Evolutionary conservation across 2,113 vertebrate genomes (phyloP).

Genomic region (Catagonus wagneri): DNA sequence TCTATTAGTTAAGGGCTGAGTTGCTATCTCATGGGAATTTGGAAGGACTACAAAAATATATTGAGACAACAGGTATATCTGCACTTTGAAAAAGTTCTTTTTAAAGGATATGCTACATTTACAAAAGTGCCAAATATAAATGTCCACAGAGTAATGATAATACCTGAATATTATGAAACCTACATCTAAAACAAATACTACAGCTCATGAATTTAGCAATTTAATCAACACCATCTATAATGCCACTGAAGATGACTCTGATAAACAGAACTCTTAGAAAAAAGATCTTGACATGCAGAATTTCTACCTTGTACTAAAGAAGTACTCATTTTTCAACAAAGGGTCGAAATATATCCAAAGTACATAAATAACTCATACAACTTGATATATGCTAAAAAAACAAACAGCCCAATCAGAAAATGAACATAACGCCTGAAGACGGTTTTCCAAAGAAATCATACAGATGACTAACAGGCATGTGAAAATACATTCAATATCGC

Average conservation of each 20-base stretch:
- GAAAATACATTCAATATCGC: no score
- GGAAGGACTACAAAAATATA: constrained; percentile 47
- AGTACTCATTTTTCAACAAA: constrained; percentile 13
- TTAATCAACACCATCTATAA: not conserved
- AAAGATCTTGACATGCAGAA: not conserved
- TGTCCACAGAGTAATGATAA: not conserved
- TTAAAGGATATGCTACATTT: not conserved
- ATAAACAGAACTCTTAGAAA: constrained; percentile 29
- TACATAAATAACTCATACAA: no score
- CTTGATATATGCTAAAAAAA: no score
- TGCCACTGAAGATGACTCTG: not conserved
- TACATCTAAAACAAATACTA: not conserved
- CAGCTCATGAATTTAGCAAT: not conserved
- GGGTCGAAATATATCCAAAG: no score
- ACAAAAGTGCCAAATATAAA: constrained; percentile 20
- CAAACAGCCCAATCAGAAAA: no score
- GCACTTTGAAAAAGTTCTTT: constrained; percentile 16
- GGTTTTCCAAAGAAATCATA: no score
- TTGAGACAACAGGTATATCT: constrained; percentile 15
- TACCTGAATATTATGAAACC: not conserved
- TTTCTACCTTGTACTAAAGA: not conserved
- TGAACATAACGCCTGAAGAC: no score
- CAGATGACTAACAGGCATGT: no score
- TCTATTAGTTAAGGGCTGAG: not conserved
- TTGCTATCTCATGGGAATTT: not conserved